Conservation (phyloP, 2,113 vertebrate genomes). For the Ciconia stormi region DNA sequence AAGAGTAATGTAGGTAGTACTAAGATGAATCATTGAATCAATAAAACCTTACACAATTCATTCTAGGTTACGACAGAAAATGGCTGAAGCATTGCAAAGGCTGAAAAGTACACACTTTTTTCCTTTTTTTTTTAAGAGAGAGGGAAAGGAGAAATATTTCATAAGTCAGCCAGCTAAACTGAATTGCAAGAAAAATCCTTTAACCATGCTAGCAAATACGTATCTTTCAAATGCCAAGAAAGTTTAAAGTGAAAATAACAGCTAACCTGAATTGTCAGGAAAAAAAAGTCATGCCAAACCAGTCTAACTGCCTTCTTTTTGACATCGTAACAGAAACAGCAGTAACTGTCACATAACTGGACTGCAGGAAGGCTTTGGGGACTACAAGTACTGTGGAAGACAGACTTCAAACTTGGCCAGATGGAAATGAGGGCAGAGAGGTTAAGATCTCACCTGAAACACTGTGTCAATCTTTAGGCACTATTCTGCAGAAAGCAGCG, state of each 20-base stretch:
- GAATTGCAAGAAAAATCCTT: not conserved
- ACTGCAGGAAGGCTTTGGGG: not conserved
- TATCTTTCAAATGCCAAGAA: not conserved
- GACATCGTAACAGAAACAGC: not conserved
- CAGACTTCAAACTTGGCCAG: fast-evolving
- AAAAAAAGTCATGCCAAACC: not conserved
- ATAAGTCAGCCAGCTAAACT: not conserved
- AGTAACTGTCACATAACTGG: fast-evolving
- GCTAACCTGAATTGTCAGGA: not conserved
- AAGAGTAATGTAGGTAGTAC: not conserved
- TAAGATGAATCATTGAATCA: not conserved
- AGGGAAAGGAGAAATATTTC: not conserved
- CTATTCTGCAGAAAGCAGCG: not conserved
- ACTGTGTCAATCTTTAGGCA: no score
- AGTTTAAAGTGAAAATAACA: not conserved
- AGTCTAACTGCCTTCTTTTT: not conserved
- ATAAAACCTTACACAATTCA: not conserved
- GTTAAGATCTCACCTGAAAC: not conserved
- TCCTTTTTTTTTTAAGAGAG: not conserved
- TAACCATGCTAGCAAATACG: not conserved
- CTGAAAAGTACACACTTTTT: not conserved
- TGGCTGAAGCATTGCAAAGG: not conserved
- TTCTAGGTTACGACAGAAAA: not conserved
- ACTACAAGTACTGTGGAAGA: fast-evolving
- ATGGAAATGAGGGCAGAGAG: not conserved